These are phyloP conservation scores for Sebastes minor DNA, from an alignment of 2,797 vertebrate species.

Conservation along the genomic window DNA sequence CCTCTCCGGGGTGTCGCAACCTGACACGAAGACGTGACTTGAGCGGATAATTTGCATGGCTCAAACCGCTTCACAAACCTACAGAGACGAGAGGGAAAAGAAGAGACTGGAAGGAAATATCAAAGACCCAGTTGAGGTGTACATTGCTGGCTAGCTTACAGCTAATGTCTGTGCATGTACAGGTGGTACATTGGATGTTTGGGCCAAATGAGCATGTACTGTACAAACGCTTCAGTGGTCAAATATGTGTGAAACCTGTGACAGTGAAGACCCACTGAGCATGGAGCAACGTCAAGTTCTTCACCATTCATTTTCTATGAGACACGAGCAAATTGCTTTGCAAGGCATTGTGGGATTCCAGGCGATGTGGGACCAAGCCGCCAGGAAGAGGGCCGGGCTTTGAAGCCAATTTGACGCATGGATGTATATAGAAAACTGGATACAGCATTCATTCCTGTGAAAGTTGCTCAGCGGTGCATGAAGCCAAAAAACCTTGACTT, in stretches of 20 bases:
- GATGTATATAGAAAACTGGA: too few species aligned
- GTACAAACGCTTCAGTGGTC: not conserved
- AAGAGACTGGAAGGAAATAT: not conserved
- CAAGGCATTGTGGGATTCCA: too few species aligned
- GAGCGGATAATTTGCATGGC: not conserved
- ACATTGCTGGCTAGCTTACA: not conserved
- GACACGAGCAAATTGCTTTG: not conserved
- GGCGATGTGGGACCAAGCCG: too few species aligned
- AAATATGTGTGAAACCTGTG: not conserved
- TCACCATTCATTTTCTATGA: not conserved
- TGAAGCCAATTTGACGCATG: too few species aligned
- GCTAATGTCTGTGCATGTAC: not conserved
- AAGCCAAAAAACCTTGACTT: too few species aligned
- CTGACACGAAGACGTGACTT: not conserved
- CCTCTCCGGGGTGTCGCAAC: not conserved
- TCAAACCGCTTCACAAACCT: not conserved
- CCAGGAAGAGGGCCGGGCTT: too few species aligned
- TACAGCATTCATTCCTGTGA: too few species aligned
- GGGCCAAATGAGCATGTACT: not conserved
- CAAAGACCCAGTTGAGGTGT: not conserved
- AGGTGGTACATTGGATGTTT: not conserved
- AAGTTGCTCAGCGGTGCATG: too few species aligned
- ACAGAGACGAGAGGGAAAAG: not conserved
- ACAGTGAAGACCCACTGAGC: not conserved
- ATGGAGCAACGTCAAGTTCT: not conserved